Percentiles rank a stretch among this genome's conserved stretches.
Conservation (phyloP, 2,113 vertebrate genomes). For the Delphinapterus leucas region DNA sequence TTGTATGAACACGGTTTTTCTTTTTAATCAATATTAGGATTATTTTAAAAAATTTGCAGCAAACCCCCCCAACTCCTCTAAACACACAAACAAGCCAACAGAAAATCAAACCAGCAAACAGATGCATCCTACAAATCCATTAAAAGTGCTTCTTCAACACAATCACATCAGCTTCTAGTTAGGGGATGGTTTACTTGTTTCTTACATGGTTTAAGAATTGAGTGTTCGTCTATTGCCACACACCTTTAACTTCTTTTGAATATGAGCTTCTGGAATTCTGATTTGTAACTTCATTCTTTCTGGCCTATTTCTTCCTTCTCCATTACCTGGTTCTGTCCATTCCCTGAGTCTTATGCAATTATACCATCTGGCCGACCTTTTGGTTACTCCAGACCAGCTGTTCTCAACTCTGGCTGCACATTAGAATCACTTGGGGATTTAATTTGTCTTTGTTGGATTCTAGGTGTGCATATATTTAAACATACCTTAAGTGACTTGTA, state of each 20-base stretch:
- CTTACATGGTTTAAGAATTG: background rate
- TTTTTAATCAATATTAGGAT: background rate
- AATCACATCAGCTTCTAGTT: background rate
- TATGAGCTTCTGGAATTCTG: background rate
- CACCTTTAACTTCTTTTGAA: background rate
- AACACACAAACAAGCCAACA: background rate
- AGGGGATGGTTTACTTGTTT: background rate
- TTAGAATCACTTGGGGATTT: background rate
- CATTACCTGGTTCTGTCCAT: background rate
- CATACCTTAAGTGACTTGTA: background rate
- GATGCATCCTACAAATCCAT: background rate
- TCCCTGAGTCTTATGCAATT: background rate
- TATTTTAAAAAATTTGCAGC: background rate
- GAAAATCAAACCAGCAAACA: background rate
- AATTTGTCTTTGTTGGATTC: background rate
- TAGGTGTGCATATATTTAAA: background rate
- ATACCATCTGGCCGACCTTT: background rate
- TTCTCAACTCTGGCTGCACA: background rate
- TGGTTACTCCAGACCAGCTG: background rate
- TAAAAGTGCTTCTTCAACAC: background rate
- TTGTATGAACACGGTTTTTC: background rate
- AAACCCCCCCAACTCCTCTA: background rate
- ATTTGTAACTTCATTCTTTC: background rate
- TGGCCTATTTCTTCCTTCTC: background rate
- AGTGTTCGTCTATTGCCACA: background rate